A percentile compares a stretch with the other conserved stretches of the same genome.
phyloP scores from a whole-genome alignment of 2,888 invertebrate species.

The Ernsta delagoae region DNA sequence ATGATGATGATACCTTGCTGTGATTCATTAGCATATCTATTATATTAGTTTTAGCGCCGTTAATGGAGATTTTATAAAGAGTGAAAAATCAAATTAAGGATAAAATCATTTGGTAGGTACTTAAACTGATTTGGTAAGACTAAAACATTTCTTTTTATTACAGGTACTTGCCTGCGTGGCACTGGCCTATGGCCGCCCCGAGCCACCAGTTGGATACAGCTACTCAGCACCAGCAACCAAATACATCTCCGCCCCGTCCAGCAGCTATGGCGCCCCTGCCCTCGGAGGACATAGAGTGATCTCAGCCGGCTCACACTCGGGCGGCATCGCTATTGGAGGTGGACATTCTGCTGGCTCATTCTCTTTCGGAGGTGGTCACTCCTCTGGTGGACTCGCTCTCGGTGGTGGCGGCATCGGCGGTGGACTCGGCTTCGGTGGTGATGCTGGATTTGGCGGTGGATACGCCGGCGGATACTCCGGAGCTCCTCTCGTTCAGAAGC shows the following conservation, averaged over 20 bases:
- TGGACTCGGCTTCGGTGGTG: constrained; percentile 61
- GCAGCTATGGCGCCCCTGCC: constrained; percentile 59
- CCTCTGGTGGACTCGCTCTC: constrained; percentile 18
- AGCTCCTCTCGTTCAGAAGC: constrained; percentile 90
- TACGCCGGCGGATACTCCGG: constrained; percentile 77
- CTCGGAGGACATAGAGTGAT: constrained; percentile 49
- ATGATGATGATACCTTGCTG: neutral
- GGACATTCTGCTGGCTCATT: constrained; percentile 46
- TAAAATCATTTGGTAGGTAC: too few species aligned
- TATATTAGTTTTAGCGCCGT: too few species aligned
- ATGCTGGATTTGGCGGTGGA: constrained; percentile 70
- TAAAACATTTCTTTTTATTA: constrained; percentile 46
- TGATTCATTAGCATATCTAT: neutral
- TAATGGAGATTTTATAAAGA: too few species aligned
- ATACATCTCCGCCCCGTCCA: constrained; percentile 56
- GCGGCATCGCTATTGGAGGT: constrained; percentile 58
- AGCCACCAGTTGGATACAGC: constrained; percentile 81
- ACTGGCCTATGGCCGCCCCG: constrained; percentile 76
- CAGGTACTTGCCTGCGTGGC: constrained; percentile 81
- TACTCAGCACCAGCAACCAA: constrained; percentile 69
- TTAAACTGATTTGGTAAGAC: too few species aligned
- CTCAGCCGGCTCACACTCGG: constrained; percentile 54
- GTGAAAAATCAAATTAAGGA: too few species aligned
- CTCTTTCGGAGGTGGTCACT: constrained; percentile 46
- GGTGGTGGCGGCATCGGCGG: constrained; percentile 48